Evolutionary conservation across 2,113 vertebrate species (phyloP).

Genomic region (Scomber scombrus): DNA sequence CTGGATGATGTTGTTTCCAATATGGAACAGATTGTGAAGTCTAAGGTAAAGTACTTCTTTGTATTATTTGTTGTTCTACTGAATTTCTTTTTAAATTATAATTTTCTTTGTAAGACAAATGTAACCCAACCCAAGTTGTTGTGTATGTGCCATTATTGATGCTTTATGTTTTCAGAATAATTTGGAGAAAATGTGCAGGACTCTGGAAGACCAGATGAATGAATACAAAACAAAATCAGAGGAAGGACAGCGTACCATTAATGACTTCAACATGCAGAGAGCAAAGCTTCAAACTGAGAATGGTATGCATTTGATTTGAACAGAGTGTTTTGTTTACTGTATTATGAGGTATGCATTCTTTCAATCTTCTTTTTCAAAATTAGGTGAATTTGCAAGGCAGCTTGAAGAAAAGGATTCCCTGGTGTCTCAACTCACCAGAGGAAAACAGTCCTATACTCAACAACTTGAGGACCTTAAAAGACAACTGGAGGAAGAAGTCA

Average conservation of each 20-base stretch:
- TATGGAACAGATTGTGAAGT: slow-evolving; percentile 86
- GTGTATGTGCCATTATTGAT: background rate
- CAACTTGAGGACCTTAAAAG: slow-evolving; percentile 91
- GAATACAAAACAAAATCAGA: slow-evolving; percentile 88
- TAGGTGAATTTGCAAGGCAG: slow-evolving; percentile 86
- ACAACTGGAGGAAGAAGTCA: slow-evolving; percentile 89
- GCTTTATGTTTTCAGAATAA: slow-evolving; percentile 77
- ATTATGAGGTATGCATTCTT: background rate
- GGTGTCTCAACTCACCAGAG: slow-evolving; percentile 88
- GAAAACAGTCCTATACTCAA: slow-evolving; percentile 89
- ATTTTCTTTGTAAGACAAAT: too few relatives aligned
- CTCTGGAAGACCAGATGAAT: slow-evolving; percentile 89
- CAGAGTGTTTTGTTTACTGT: background rate
- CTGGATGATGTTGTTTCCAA: slow-evolving; percentile 80
- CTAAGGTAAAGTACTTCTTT: slow-evolving; percentile 77
- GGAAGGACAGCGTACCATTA: slow-evolving; percentile 87
- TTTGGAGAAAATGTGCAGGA: slow-evolving; percentile 88
- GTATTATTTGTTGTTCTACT: background rate
- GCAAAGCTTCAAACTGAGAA: slow-evolving; percentile 91
- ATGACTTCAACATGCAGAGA: slow-evolving; percentile 86
- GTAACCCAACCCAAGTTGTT: background rate
- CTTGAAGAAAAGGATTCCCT: slow-evolving; percentile 90
- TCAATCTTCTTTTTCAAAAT: background rate
- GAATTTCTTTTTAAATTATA: too few relatives aligned
- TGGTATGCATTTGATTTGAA: slow-evolving; percentile 68